A percentile compares a stretch with the other conserved stretches of the same genome.
These are phyloP conservation scores for Pterois miles DNA, from an alignment of 2,797 vertebrate genomes.

Conservation along the genomic window DNA sequence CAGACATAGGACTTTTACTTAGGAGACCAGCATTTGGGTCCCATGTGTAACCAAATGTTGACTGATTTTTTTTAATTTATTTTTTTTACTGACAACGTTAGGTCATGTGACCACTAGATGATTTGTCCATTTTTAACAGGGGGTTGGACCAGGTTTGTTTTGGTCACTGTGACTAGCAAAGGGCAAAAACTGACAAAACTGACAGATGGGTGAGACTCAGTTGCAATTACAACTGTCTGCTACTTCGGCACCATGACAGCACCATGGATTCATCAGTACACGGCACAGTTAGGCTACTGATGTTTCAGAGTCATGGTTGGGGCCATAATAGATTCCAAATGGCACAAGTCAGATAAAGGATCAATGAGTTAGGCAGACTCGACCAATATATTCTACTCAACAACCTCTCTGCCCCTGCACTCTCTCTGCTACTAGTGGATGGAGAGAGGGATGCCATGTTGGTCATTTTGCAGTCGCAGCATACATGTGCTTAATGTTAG, in stretches of 20 bases:
- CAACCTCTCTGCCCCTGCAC: too few species aligned
- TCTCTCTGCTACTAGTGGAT: too few species aligned
- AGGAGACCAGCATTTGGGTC: neutral
- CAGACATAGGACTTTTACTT: neutral
- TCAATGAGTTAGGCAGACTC: too few species aligned
- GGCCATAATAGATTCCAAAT: too few species aligned
- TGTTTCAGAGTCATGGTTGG: too few species aligned
- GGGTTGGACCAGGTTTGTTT: neutral
- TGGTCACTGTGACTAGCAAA: neutral
- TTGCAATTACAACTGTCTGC: neutral
- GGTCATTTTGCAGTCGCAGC: too few species aligned
- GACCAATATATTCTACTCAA: too few species aligned
- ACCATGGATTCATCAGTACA: too few species aligned
- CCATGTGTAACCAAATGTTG: neutral
- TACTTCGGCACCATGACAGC: neutral
- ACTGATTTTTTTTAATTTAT: neutral
- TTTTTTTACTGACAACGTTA: neutral
- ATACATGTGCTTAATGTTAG: too few species aligned
- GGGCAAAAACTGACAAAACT: neutral
- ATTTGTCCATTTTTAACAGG: neutral
- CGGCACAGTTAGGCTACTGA: too few species aligned
- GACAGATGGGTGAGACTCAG: neutral
- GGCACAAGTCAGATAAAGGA: too few species aligned
- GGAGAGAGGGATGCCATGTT: too few species aligned
- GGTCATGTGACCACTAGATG: rapidly evolving